Percentiles rank a stretch among this genome's conserved stretches.
These are phyloP conservation scores for Xiphorhynchus elegans DNA, from an alignment of 2,113 vertebrate genomes.

Conservation along the genomic window DNA sequence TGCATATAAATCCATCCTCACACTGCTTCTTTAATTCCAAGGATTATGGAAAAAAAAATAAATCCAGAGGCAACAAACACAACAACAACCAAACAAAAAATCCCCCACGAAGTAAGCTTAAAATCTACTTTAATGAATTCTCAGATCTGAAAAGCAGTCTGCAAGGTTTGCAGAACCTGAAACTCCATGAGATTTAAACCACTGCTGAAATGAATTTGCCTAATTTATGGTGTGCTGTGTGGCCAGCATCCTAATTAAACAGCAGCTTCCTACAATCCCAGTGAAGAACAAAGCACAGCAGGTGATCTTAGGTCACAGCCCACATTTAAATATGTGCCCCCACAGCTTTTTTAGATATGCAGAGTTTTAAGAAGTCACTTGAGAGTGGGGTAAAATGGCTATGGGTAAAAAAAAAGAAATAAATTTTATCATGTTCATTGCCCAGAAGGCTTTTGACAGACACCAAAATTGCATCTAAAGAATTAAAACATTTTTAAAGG, in stretches of 20 bases:
- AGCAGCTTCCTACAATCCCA: background rate
- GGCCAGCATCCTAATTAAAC: background rate
- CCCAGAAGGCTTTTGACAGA: background rate
- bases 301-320: background rate
- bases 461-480: background rate
- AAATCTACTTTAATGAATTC: background rate
- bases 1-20: background rate
- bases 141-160: background rate
- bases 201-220: background rate
- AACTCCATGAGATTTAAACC: background rate
- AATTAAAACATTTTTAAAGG: background rate
- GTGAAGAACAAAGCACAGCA: background rate
- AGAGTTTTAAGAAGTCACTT: background rate
- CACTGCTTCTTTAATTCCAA: background rate
- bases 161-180: background rate
- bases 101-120: rapidly evolving
- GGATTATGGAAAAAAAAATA: background rate
- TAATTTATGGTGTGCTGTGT: background rate
- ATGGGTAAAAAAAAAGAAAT: background rate
- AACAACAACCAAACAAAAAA: background rate
- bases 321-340: background rate
- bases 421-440: background rate
- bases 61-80: background rate
- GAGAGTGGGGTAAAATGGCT: background rate
- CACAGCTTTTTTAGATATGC: background rate